Evolutionary conservation across 2,113 vertebrate species (phyloP), one percentile per base, ranked within the genome.

Genomic region (Vidua macroura): DNA sequence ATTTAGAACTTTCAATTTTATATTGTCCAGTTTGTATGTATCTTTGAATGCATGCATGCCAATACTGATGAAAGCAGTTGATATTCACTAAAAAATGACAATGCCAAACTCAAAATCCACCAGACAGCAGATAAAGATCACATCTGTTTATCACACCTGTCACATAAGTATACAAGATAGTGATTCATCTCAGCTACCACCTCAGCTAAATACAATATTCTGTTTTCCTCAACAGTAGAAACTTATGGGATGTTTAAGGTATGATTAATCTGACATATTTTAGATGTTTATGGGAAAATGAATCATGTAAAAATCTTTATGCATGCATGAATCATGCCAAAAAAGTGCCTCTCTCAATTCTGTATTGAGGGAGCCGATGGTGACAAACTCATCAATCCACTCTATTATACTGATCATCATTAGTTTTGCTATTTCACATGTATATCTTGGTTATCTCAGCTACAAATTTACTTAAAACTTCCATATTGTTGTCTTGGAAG

Each of bases 271-370:
- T 90, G 75, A 90, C 78, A 58, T 28, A 73, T 62, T 82, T 94
- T 37, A 87, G 55, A 51, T 85, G 82, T 79, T 96, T 94, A 80
- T 62, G 35, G 76, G 41, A 64, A 94, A 77, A 94, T 96, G 78
- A 96, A 92, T 96, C 84, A 94, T 15, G 23, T 48, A 60, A 86
- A 90, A 95, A 94, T 79, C 89, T 84, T 93, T 94, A 75, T 43
- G 66, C 49, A 44, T 56, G 75, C 52, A 63, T 92, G 74, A 96
- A 92, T 94, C 70, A 79, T 72, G 49, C 24, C 27, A 46, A 83
- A 83, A 81, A 91, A 84, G 10, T 53, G 31, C 22, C 43, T 58
- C 48, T 89, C 43, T 94, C 43, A 30, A 69, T 66, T 88, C 90
- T 53, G 46, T 60, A 6, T 7, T 49, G 67, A 77, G 37, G n/a